A percentile compares a stretch with the other conserved stretches of the same genome.
These are phyloP conservation scores for Iguana delicatissima DNA, from an alignment of 2,797 vertebrate genomes.

Conservation along the genomic window DNA sequence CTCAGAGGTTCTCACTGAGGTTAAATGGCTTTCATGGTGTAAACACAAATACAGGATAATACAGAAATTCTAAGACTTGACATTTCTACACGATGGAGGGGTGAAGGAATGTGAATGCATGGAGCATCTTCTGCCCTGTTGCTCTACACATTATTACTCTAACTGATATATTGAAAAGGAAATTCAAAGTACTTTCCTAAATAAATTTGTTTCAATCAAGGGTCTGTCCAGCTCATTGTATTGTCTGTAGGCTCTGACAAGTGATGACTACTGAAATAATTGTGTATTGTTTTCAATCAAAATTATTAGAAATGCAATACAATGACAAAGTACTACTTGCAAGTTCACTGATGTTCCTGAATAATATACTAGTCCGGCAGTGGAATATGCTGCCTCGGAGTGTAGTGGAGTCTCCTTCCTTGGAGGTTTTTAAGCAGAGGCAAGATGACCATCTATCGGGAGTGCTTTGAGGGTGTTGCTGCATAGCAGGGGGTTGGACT, in stretches of 20 bases:
- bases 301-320: slow-evolving; percentile 4
- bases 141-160: slow-evolving; percentile 37
- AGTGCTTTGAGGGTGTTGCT: too few relatives aligned
- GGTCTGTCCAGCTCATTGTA: slow-evolving; percentile 12
- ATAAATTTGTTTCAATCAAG: slow-evolving; percentile 46
- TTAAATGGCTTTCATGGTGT: slow-evolving; percentile 68
- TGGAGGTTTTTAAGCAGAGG: too few relatives aligned
- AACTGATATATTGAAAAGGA: slow-evolving; percentile 24
- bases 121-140: slow-evolving; percentile 16
- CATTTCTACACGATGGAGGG: slow-evolving; percentile 45
- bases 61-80: slow-evolving; percentile 58
- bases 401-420: too few relatives aligned
- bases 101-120: slow-evolving; percentile 46
- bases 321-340: slow-evolving; percentile 29
- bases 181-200: not conserved
- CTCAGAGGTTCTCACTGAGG: slow-evolving; percentile 56
- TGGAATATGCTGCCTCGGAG: too few relatives aligned
- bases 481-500: too few relatives aligned
- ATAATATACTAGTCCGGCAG: slow-evolving; percentile 46
- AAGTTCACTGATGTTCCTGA: slow-evolving; percentile 13
- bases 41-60: slow-evolving; percentile 53
- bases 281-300: not conserved
- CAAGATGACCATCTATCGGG: too few relatives aligned
- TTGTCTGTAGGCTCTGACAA: not conserved
- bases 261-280: slow-evolving; percentile 21